Base-by-base conservation (phyloP, 1,140 invertebrate species). In the Lerema accius region DNA sequence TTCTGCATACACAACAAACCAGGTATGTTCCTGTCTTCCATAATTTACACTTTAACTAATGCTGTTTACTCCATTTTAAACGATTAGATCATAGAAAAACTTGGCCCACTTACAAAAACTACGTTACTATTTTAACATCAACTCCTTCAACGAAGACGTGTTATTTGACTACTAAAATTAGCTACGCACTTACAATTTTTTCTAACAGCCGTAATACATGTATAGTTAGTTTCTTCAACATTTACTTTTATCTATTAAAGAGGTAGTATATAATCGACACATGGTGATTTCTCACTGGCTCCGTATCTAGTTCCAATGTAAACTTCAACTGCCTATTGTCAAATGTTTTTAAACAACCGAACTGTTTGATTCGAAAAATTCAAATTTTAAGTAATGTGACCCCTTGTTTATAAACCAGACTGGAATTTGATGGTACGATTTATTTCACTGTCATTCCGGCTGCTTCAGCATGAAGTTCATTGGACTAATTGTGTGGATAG, bases 371-470 rank as follows among this genome's bases (percentile, higher is more conserved):
- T 17, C 63, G 32, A 66, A 75, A 69, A 63, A 69, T 68, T 79
- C 71, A 67, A 71, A 77, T 77, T 82, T 67, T 63, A 74, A 65
- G 68, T 69, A 72, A 83, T 61, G 50, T 10, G 67, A 76, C 28
- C 45, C 26, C 16, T 32, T 77, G 76, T 85, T 83, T 83, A 77
- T 69, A 82, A 80, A 78, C 60, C 64, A 59, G 15, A 28, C 23
- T 48, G 69, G 59, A 43, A 63, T 55, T 48, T 40, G 37, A 50
- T 60, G 49, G 51, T 55, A 45, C 13, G 59, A 35, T 11, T 63
- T 56, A 64, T 64, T 78, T 69, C 61, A 75, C 43, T 64, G 56
- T 49, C 46, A 63, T 50, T 69, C 53, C 43, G 48, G 65, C 15
- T 49, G 39, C 48, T 72, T 35, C 66, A 74, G 58, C 58, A 86